Percentiles rank a stretch among this genome's conserved stretches.
phyloP scores from a whole-genome alignment of 2,797 vertebrate genomes.

The Chelonia mydas region DNA sequence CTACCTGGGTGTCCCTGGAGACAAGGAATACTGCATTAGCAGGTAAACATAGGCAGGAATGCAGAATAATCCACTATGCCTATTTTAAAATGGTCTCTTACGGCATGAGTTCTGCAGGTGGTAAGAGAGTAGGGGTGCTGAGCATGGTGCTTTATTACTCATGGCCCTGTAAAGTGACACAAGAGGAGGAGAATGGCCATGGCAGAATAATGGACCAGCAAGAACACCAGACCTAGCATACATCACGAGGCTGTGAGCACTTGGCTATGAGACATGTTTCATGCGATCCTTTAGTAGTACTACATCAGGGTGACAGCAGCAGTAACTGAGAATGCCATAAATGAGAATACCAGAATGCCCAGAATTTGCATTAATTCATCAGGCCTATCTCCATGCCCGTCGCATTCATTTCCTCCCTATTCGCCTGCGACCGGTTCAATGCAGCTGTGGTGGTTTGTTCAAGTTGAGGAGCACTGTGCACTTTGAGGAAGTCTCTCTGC shows the following conservation, averaged over 20 bases:
- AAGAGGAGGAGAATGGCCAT: not conserved
- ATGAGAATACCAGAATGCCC: accelerated
- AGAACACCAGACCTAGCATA: not conserved
- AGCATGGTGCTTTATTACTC: not conserved
- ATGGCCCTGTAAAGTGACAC: not conserved
- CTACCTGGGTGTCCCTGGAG: slow-evolving; percentile 84
- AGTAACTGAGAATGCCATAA: not conserved
- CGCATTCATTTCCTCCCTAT: not conserved
- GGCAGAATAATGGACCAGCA: not conserved
- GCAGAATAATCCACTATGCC: not conserved
- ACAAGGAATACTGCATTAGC: slow-evolving; percentile 87
- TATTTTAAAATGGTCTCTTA: not conserved
- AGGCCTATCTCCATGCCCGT: not conserved
- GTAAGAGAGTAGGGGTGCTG: not conserved
- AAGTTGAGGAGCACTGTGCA: not conserved
- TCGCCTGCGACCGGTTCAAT: not conserved
- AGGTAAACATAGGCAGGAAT: slow-evolving; percentile 76
- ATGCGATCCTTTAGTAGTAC: not conserved
- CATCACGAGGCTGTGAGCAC: not conserved
- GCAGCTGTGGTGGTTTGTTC: not conserved
- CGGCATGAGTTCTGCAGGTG: not conserved
- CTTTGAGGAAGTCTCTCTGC: not conserved
- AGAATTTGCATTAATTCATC: not conserved
- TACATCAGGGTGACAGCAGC: not conserved
- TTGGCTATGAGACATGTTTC: not conserved